These are phyloP conservation scores for Thomomys bottae DNA, from an alignment of 2,113 vertebrate species.

Conservation along the genomic window DNA sequence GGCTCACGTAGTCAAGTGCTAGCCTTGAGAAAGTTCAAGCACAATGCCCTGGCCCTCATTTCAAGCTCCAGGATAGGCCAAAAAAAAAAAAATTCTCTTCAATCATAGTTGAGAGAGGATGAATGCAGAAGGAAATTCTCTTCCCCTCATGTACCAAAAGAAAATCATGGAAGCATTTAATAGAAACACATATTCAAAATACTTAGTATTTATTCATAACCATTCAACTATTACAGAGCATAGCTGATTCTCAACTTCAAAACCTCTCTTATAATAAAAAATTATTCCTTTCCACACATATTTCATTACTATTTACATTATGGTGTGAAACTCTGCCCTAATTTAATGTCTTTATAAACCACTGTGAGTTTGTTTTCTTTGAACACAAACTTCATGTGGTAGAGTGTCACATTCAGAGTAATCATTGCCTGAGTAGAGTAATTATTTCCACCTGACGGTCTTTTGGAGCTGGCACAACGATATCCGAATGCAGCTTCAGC, in stretches of 20 bases:
- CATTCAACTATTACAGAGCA: background rate
- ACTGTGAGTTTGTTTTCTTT: background rate
- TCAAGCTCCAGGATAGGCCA: no score
- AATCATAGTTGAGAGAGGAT: background rate
- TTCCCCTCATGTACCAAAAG: slow-evolving; percentile 39
- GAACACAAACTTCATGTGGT: background rate
- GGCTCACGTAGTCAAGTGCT: no score
- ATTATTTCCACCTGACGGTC: slow-evolving; percentile 86
- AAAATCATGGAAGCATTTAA: slow-evolving; percentile 1
- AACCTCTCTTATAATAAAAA: background rate
- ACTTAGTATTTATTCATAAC: slow-evolving; percentile 11
- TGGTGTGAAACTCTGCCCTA: background rate
- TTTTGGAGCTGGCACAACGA: slow-evolving; percentile 87
- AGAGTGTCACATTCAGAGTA: background rate
- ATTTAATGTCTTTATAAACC: background rate
- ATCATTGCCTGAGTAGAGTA: background rate
- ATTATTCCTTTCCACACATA: background rate
- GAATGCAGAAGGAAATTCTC: slow-evolving; percentile 10
- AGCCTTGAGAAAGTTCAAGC: no score
- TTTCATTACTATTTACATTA: background rate
- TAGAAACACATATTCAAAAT: slow-evolving; percentile 1
- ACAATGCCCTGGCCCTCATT: no score
- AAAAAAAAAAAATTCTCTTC: slow-evolving; percentile 62
- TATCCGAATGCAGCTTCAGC: slow-evolving; percentile 86
- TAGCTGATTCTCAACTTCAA: background rate